Evolutionary conservation across 2,888 invertebrate species (phyloP), one percentile per base, ranked within the genome.

Genomic region (Spodoptera exigua): DNA sequence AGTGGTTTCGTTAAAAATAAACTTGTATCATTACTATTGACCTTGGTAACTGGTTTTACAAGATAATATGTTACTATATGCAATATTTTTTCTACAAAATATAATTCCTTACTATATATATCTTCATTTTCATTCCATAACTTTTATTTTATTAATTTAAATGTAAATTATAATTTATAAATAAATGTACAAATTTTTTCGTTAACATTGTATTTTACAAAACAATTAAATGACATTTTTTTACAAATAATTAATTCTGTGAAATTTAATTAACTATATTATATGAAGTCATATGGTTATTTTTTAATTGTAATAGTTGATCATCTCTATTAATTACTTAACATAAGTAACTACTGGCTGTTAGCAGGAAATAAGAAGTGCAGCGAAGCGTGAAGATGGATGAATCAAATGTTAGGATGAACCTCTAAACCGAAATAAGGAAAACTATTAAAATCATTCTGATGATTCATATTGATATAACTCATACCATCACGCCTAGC

Each of bases 1-100:
- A 77, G 76, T 63, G 62, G 78, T 77, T 71, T 65, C 27, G 60
- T 71, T 74, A 71, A 60, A 74, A 68, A 74, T 74, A 75, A 75
- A 77, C 75, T 54, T 59, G 75, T 71, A 77, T 70, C 49, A 74
- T 62, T 77, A 57, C 56, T 5, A 7, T 32, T 65, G 78, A 69
- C 75, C 75, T 76, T 76, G 71, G 61, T n/a, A 71, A 65, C 78
- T 65, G 52, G 75, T 76, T 75, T 48, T 35, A 61, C 69, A 51
- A 61, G 49, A 65, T 62, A 77, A 76, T 58, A 52, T 57, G 61
- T 70, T 61, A 59, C 74, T 74, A 67, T 74, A 74, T 75, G 75
- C 75, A 77, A 54, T 18, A 62, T 61, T 74, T 75, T 69, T 77
- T 77, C 74, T 39, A 59, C 40, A 12, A 59, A 57, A 67, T 73